These are phyloP conservation scores for Zaprionus nigranus DNA, from an alignment of 1,140 invertebrate species.

Conservation along the genomic window DNA sequence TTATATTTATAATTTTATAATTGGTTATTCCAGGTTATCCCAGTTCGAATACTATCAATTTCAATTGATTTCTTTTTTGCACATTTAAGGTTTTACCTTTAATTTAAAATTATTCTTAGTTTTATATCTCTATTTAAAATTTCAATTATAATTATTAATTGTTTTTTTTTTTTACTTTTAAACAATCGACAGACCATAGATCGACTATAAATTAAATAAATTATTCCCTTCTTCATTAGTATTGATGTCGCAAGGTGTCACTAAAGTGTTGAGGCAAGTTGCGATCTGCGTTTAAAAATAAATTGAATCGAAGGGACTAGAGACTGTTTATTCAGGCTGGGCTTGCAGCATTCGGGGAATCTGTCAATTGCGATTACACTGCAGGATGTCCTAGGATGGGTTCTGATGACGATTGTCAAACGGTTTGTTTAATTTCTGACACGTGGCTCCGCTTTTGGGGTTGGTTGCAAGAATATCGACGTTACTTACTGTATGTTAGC, in stretches of 20 bases:
- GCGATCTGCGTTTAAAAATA: background rate
- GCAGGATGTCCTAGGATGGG: background rate
- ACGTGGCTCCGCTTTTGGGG: slow-evolving; percentile 51
- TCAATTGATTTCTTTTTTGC: too few species aligned
- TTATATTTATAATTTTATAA: too few species aligned
- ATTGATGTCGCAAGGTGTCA: too few species aligned
- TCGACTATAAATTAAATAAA: too few species aligned
- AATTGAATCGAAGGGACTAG: background rate
- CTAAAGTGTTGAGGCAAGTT: background rate
- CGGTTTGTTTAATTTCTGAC: slow-evolving; percentile 73
- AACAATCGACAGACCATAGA: too few species aligned
- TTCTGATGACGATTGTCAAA: slow-evolving; percentile 56
- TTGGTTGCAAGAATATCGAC: slow-evolving; percentile 35
- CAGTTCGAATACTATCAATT: too few species aligned
- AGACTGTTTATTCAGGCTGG: slow-evolving; percentile 1
- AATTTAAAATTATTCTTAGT: too few species aligned
- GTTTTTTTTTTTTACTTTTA: too few species aligned
- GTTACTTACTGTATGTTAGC: slow-evolving; percentile 6
- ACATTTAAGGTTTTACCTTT: too few species aligned
- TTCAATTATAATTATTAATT: too few species aligned
- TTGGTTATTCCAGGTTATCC: too few species aligned
- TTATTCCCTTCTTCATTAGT: background rate
- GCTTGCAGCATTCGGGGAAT: background rate
- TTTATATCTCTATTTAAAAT: too few species aligned
- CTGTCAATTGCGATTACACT: slow-evolving; percentile 18